Base-by-base conservation (phyloP, 37 sponge, comb jelly and placozoan genomes). In the Cladorhizidae sp. region DNA sequence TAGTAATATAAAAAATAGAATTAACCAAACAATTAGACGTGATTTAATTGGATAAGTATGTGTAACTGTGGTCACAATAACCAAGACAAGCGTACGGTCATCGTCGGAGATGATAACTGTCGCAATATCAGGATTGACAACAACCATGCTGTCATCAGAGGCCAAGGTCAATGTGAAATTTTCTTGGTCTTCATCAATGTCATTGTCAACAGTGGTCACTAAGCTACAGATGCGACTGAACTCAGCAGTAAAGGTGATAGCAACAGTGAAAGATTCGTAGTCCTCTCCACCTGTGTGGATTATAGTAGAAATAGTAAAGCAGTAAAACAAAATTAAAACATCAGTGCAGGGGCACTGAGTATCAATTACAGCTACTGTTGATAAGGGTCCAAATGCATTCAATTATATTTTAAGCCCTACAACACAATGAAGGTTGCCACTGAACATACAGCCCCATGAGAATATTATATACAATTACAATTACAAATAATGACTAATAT, bases 61-160 rank as follows among this genome's bases (percentile, higher is more conserved):
- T 9, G n/a, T 45, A 45, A 9, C 9, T 9, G 9, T 45, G 49
- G 49, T 45, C 9, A 45, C 49, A 45, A 45, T 45, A 12, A 45
- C 14, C 59, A 52, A 18, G 15, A 52, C 15, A 15, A 52, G n/a
- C n/a, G n/a, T n/a, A 85, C 86, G 37, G 36, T 78, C 73, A 73
- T 78, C 73, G 43, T 85, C 86, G 23, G 33, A 49, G 29, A 85
- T 78, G 26, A 40, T 63, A 45, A 85, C 67, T 35, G 3, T 64
- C 61, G 72, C 89, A 17, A 39, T 51, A 57, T 85, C 79, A 9
- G 79, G 79, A 2, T 9, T 1, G 56, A 79, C 25, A 22, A 18
- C 45, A n/a, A 79, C 79, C 31, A 18, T 62, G 18, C 9, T 45
- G 50, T 32, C 70, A 31, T 2, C 55, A 6, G 79, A n/a, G 40